Conservation (phyloP, 2,113 vertebrate genomes). For the Takifugu flavidus region DNA sequence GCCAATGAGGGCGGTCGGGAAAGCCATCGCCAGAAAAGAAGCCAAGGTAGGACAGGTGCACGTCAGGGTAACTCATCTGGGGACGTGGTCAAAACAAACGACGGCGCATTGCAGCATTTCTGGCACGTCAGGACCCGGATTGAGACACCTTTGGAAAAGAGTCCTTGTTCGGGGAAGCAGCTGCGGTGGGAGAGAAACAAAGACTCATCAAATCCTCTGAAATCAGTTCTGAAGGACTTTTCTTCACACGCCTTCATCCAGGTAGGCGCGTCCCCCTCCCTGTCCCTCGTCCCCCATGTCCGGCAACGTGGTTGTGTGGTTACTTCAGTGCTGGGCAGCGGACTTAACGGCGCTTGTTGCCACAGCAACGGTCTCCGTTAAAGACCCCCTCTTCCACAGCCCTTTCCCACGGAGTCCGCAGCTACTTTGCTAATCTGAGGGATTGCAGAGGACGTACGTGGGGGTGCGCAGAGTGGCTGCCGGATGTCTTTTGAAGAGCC, state of each 20-base stretch:
- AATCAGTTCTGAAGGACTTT: slow-evolving; percentile 2
- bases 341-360: slow-evolving; percentile 68
- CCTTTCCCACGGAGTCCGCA: slow-evolving; percentile 36
- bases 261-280: slow-evolving; percentile 22
- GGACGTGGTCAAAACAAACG: background rate
- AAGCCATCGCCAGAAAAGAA: slow-evolving; percentile 9
- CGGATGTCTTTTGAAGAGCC: slow-evolving; percentile 51
- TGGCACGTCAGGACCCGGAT: slow-evolving; percentile 1
- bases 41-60: slow-evolving; percentile 11
- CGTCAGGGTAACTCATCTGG: slow-evolving; percentile 13
- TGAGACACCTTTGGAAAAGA: background rate
- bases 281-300: slow-evolving; percentile 40
- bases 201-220: background rate
- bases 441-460: slow-evolving; percentile 57
- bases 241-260: slow-evolving; percentile 2
- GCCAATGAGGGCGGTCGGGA: slow-evolving; percentile 27
- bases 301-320: slow-evolving; percentile 46
- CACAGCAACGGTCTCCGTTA: slow-evolving; percentile 65
- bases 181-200: slow-evolving; percentile 3
- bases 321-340: slow-evolving; percentile 49
- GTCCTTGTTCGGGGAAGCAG: slow-evolving; percentile 2
- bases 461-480: slow-evolving; percentile 50
- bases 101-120: background rate
- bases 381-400: slow-evolving; percentile 53
- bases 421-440: slow-evolving; percentile 69